Base-by-base conservation (phyloP, 2,797 vertebrate genomes). In the Liasis olivaceus region DNA sequence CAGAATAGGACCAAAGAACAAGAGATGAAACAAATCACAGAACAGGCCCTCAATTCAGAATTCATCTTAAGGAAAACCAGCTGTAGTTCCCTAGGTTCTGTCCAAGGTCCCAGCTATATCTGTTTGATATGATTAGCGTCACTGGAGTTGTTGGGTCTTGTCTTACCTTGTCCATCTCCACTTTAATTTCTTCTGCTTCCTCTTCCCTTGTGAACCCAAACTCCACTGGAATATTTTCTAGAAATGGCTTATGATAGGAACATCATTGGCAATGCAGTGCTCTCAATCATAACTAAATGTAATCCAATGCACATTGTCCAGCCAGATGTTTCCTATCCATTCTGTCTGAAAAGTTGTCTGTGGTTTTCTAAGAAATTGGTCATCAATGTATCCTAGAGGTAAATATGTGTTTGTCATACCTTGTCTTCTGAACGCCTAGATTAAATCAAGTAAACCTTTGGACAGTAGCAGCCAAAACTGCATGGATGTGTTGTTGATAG, bases 391-490 rank as follows among this genome's bases (percentile, higher is more conserved):
- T 77, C 72, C 26, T 56, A 86, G 91, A 42, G 36, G 93, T 51
- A 90, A 88, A 88, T 26, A 88, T 31, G 86, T 59, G 84, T 95
- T 93, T 85, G 77, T 93, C 85, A 77, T 42, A 69, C 62, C 91
- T 94, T 93, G 86, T 96, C 91, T 84, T 59, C 60, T 90, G 89
- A 42, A 92, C 88, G 60, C 26, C 93, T 93, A 13, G 89, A 95
- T 95, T 94, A 94, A 92, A 24, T n/a, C 56, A 69, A 85, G 42
- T 22, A 91, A 31, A 42, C 92, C 58, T 93, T 90, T 90, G 81
- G 81, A 90, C 42, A 77, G 2, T 22, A 42, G 54, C 69, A 90
- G 42, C 42, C 62, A 66, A 89, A 66, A 66, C 14, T 66, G 87
- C 7, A 77, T 84, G 36, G 90, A 42, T 91, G 6, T 77, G 77